These are phyloP conservation scores for Meleagris gallopavo DNA, from an alignment of 2,113 vertebrate genomes.

Conservation along the genomic window DNA sequence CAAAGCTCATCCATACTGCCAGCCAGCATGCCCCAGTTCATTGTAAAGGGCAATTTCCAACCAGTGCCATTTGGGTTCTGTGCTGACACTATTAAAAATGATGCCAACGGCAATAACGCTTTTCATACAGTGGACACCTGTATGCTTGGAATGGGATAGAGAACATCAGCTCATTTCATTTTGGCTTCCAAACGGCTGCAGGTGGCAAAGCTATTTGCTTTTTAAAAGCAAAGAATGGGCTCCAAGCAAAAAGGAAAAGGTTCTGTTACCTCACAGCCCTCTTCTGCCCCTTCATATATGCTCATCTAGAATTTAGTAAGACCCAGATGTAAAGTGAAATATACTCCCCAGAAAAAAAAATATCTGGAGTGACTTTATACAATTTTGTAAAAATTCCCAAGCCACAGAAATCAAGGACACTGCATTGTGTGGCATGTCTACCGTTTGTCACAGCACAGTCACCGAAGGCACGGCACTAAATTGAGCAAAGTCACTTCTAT, in stretches of 20 bases:
- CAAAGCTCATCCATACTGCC: background rate
- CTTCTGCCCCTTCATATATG: background rate
- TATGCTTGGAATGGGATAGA: constrained; percentile 1
- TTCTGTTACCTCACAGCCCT: background rate
- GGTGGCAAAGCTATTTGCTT: constrained; percentile 40
- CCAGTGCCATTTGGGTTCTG: background rate
- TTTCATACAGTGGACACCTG: constrained; percentile 29
- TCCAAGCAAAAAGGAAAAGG: background rate
- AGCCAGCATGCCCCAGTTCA: background rate
- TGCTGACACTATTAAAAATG: background rate
- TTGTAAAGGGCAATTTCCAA: constrained; percentile 37
- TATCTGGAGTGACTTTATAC: background rate
- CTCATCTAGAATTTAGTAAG: background rate
- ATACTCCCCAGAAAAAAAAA: background rate
- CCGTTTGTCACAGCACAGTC: background rate
- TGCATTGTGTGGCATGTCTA: background rate
- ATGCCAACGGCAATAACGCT: constrained; percentile 12
- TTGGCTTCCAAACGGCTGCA: background rate
- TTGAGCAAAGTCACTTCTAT: background rate
- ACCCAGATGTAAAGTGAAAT: background rate
- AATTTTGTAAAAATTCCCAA: background rate
- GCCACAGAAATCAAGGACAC: background rate
- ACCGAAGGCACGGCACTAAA: background rate
- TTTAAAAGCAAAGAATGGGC: background rate
- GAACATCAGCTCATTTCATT: background rate